These are phyloP conservation scores for Cyaniris semiargus DNA, from an alignment of 2,888 invertebrate species.

Conservation along the genomic window DNA sequence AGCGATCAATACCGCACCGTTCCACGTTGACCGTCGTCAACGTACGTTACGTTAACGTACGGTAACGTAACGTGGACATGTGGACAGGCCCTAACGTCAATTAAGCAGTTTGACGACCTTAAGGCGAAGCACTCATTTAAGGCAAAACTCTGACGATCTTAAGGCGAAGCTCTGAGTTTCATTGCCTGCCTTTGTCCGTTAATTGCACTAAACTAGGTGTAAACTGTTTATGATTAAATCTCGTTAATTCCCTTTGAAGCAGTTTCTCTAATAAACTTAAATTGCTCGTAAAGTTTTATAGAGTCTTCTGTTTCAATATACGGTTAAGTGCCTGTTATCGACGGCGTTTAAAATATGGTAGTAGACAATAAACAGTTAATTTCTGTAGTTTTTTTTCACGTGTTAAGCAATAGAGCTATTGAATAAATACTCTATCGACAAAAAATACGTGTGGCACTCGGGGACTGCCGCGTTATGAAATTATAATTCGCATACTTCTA, in stretches of 20 bases:
- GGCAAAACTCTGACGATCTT: neutral
- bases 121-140: neutral
- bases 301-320: neutral
- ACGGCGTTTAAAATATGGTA: neutral
- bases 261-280: slow-evolving; percentile 16
- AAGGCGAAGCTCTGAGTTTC: slow-evolving; percentile 34
- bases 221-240: slow-evolving; percentile 41
- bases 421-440: too few relatives aligned
- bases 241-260: slow-evolving; percentile 29
- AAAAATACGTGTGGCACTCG: too few relatives aligned
- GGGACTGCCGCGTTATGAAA: too few relatives aligned
- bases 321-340: slow-evolving; percentile 1
- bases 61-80: too few relatives aligned
- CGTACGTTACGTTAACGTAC: too few relatives aligned
- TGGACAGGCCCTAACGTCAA: neutral
- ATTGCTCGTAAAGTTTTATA: slow-evolving; percentile 23
- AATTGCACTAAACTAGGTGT: slow-evolving; percentile 39
- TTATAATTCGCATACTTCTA: too few relatives aligned
- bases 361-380: neutral
- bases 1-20: too few relatives aligned
- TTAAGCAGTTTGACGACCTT: neutral
- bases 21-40: too few relatives aligned
- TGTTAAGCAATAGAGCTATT: too few relatives aligned
- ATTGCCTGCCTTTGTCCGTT: slow-evolving; percentile 36
- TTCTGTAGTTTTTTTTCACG: too few relatives aligned